Evolutionary conservation across 2,888 invertebrate genomes (phyloP).

Genomic region (Platycheirus rosarum): DNA sequence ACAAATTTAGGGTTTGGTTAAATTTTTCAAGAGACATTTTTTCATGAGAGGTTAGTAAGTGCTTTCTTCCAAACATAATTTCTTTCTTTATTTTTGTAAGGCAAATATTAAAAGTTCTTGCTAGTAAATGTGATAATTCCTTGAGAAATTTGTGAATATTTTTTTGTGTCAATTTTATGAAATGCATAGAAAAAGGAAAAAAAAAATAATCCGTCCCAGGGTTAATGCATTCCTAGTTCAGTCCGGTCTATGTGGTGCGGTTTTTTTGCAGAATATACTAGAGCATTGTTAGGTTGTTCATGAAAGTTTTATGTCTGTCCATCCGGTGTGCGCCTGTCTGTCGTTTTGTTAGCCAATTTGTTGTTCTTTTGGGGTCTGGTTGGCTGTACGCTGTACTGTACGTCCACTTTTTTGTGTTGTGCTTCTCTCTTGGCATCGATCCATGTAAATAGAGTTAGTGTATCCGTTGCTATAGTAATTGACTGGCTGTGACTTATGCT

Average conservation of each 20-base stretch:
- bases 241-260: constrained; percentile 18
- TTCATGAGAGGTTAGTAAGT: too few relatives aligned
- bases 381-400: constrained; percentile 10
- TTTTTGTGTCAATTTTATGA: too few relatives aligned
- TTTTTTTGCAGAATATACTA: constrained; percentile 29
- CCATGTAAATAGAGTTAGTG: constrained; percentile 63
- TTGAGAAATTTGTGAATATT: too few relatives aligned
- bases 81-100: too few relatives aligned
- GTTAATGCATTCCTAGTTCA: constrained; percentile 16
- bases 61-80: too few relatives aligned
- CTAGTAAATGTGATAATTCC: too few relatives aligned
- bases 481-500: constrained; percentile 61
- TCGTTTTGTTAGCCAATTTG: constrained; percentile 57
- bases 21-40: too few relatives aligned
- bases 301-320: constrained; percentile 68
- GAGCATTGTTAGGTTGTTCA: constrained; percentile 56
- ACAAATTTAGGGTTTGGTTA: too few relatives aligned
- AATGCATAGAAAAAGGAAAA: too few relatives aligned
- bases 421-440: constrained; percentile 59
- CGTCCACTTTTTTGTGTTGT: constrained; percentile 10
- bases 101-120: too few relatives aligned
- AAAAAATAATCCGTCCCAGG: constrained; percentile 23
- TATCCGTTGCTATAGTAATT: constrained; percentile 57
- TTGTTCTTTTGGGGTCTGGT: constrained; percentile 51
- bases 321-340: constrained; percentile 70